These are phyloP conservation scores for Scopus umbretta DNA, from an alignment of 2,113 vertebrate genomes.

Conservation along the genomic window DNA sequence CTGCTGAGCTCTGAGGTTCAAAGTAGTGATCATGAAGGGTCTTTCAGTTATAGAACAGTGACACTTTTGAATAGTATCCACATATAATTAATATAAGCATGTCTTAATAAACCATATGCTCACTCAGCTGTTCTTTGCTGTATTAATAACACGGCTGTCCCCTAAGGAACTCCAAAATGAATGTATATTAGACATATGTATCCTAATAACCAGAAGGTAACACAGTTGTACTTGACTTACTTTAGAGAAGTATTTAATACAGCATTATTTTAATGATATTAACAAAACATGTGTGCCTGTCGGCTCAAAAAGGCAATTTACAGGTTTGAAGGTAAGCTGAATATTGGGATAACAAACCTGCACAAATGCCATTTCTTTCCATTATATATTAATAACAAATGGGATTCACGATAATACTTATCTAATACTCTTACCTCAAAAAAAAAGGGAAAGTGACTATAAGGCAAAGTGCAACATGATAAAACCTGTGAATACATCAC, in stretches of 20 bases:
- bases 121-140: conserved; percentile 66
- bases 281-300: conserved; percentile 32
- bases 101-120: conserved; percentile 74
- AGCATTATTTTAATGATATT: conserved; percentile 50
- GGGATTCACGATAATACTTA: neutral
- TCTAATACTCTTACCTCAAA: neutral
- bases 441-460: neutral
- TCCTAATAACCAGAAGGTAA: conserved; percentile 49
- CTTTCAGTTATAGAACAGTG: conserved; percentile 40
- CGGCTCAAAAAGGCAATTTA: neutral
- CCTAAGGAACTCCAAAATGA: conserved; percentile 60
- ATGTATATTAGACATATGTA: conserved; percentile 48
- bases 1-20: conserved; percentile 25
- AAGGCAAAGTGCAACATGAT: neutral
- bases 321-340: neutral
- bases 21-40: conserved; percentile 33
- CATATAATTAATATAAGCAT: conserved; percentile 68
- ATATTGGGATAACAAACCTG: neutral
- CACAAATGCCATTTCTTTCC: neutral
- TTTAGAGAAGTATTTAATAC: conserved; percentile 56
- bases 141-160: conserved; percentile 62
- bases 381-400: neutral
- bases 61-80: conserved; percentile 61
- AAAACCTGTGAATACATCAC: neutral
- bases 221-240: conserved; percentile 41